phyloP scores from a whole-genome alignment of 2,113 vertebrate species.

The Aythya baeri region DNA sequence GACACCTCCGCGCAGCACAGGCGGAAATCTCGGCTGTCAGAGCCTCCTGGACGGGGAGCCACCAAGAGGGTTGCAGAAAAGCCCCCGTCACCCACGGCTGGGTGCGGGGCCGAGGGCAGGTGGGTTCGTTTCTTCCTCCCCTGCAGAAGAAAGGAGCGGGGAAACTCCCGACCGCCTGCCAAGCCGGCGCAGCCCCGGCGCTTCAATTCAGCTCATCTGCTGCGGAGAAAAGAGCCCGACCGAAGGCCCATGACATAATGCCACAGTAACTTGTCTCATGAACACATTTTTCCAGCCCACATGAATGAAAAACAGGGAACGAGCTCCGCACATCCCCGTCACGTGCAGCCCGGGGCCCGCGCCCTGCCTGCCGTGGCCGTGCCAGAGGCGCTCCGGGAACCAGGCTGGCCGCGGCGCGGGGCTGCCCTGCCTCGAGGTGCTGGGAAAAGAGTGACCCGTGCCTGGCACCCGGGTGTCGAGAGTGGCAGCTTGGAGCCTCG shows the following conservation, averaged over 20 bases:
- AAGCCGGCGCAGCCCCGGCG: neutral
- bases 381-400: neutral
- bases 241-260: constrained; percentile 71
- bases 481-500: neutral
- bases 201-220: constrained; percentile 61
- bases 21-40: neutral
- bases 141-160: constrained; percentile 20
- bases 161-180: constrained; percentile 57
- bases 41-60: neutral
- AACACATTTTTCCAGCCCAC: constrained; percentile 75
- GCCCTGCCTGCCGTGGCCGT: neutral
- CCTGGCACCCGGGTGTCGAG: neutral
- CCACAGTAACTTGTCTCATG: constrained; percentile 68
- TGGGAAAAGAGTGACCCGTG: constrained; percentile 44
- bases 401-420: neutral
- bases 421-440: neutral
- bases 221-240: constrained; percentile 62
- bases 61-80: neutral
- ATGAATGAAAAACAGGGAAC: constrained; percentile 76
- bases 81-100: neutral
- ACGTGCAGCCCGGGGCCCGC: neutral
- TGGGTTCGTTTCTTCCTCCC: neutral
- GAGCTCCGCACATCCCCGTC: constrained; percentile 35
- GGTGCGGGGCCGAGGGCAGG: neutral
- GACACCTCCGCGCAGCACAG: neutral